A percentile compares a stretch with the other conserved stretches of the same genome.
Conservation (phyloP, 1,140 invertebrate species). For the Diorhabda elongata region DNA sequence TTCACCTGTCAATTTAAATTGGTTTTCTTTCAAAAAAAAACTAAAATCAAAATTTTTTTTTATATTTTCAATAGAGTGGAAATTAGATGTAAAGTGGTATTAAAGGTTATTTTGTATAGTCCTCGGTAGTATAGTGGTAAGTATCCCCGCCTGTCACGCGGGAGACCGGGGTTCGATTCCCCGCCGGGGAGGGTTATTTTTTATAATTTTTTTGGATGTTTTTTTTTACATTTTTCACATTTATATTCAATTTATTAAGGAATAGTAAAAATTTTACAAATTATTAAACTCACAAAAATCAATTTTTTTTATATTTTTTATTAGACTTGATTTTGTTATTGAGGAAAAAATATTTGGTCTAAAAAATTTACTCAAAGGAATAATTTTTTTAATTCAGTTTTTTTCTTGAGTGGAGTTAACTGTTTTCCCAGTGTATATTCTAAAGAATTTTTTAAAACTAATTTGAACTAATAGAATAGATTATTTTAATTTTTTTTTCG, state of each 20-base stretch:
- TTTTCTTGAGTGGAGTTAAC: neutral
- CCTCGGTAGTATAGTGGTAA: slow-evolving; percentile 44
- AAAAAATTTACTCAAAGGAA: neutral
- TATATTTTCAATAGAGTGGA: too few relatives aligned
- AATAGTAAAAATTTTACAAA: neutral
- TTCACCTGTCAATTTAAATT: too few relatives aligned
- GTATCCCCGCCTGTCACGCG: slow-evolving; percentile 45
- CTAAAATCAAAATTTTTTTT: too few relatives aligned
- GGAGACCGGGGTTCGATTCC: slow-evolving; percentile 47
- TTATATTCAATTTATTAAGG: too few relatives aligned
- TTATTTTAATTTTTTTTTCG: too few relatives aligned
- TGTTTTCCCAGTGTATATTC: neutral
- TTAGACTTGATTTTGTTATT: too few relatives aligned
- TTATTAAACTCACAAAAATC: neutral
- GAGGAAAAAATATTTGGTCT: neutral
- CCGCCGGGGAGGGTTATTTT: slow-evolving; percentile 43
- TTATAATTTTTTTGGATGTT: neutral
- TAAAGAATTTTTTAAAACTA: neutral
- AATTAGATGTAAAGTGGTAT: too few relatives aligned
- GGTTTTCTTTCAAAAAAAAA: too few relatives aligned
- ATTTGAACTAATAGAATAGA: too few relatives aligned
- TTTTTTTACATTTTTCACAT: neutral
- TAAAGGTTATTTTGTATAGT: neutral
- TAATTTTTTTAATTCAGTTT: neutral
- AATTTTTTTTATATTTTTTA: neutral